These are phyloP conservation scores for Synanthedon myopaeformis DNA, from an alignment of 2,888 invertebrate genomes.

Conservation along the genomic window DNA sequence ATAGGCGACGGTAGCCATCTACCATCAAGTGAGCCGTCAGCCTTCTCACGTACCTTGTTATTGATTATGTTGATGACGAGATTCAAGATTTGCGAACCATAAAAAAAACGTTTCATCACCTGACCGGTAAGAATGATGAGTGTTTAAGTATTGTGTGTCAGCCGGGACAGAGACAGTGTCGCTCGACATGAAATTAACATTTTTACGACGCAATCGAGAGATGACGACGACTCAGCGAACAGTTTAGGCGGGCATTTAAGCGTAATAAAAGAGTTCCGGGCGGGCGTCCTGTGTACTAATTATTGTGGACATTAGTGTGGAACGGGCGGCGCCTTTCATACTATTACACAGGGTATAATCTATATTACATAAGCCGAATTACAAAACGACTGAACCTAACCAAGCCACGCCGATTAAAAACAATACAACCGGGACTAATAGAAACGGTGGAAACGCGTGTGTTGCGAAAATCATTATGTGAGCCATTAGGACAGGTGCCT, in stretches of 20 bases:
- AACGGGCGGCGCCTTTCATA: slow-evolving; percentile 27
- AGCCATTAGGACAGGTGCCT: no score
- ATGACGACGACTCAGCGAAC: slow-evolving; percentile 12
- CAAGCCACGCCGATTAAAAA: no score
- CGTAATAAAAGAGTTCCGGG: slow-evolving; percentile 44
- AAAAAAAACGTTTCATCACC: neutral
- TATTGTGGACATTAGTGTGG: slow-evolving; percentile 36
- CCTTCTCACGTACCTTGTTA: no score
- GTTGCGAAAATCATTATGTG: no score
- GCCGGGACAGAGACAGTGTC: neutral
- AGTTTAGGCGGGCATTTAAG: slow-evolving; percentile 29
- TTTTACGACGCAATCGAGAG: slow-evolving; percentile 20
- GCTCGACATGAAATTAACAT: slow-evolving; percentile 18
- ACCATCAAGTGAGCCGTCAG: no score
- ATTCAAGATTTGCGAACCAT: no score
- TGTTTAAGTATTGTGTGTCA: neutral
- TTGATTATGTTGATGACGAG: no score
- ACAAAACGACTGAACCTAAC: neutral
- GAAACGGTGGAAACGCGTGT: no score
- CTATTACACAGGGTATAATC: slow-evolving; percentile 17
- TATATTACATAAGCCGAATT: neutral
- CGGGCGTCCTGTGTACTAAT: slow-evolving; percentile 40
- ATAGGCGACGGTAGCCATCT: no score
- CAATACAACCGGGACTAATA: no score
- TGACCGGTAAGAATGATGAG: neutral